phyloP scores from a whole-genome alignment of 2,888 invertebrate species.

The Pomacea canaliculata region DNA sequence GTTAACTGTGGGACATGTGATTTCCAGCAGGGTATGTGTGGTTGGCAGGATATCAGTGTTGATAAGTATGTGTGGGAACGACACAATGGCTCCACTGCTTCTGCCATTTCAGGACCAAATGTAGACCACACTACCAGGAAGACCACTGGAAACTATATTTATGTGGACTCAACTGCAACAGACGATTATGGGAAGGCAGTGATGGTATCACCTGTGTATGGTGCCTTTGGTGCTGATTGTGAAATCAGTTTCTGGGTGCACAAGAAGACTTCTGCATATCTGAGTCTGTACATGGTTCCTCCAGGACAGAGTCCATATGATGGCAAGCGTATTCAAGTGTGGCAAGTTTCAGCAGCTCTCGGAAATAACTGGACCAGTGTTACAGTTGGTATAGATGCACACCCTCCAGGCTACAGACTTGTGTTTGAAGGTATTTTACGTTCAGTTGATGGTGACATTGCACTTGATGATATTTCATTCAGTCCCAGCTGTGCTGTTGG shows the following conservation, averaged over 20 bases:
- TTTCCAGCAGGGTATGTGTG: slow-evolving; percentile 56
- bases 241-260: slow-evolving; percentile 50
- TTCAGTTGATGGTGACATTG: slow-evolving; percentile 43
- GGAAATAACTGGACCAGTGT: slow-evolving; percentile 54
- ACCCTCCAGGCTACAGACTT: slow-evolving; percentile 50
- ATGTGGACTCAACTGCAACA: slow-evolving; percentile 54
- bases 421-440: slow-evolving; percentile 39
- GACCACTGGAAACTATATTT: slow-evolving; percentile 45
- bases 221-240: slow-evolving; percentile 50
- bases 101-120: slow-evolving; percentile 52
- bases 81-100: slow-evolving; percentile 46
- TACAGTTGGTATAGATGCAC: slow-evolving; percentile 49
- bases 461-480: slow-evolving; percentile 64
- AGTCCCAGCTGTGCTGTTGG: slow-evolving; percentile 43
- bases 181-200: slow-evolving; percentile 46
- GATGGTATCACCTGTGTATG: slow-evolving; percentile 53
- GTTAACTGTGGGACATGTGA: slow-evolving; percentile 55
- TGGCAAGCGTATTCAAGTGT: slow-evolving; percentile 3
- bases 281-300: slow-evolving; percentile 46
- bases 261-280: slow-evolving; percentile 39
- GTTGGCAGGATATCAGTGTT: slow-evolving; percentile 55
- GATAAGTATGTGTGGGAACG: slow-evolving; percentile 37
- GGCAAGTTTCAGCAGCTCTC: slow-evolving; percentile 31
- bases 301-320: slow-evolving; percentile 39
- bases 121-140: slow-evolving; percentile 58